Base-by-base conservation (phyloP, 2,113 vertebrate species). In the Macquaria australasica region DNA sequence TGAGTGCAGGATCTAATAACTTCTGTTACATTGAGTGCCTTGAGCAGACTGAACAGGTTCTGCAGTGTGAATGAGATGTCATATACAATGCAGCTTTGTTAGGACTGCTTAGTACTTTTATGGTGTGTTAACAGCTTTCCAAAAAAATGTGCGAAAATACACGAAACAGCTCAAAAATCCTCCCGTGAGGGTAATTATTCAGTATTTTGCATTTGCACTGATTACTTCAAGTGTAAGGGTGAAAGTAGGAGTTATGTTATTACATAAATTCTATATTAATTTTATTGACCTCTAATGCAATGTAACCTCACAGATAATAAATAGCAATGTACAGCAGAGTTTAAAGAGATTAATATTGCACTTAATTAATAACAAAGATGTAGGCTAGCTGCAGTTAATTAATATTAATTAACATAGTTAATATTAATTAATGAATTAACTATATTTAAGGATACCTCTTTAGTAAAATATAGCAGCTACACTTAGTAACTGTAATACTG, bases 331-430 rank as follows among this genome's bases (percentile, higher is more conserved):
- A 34, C 34, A 34, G 34, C 34, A 89, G 87, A 81, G 76, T 84
- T 92, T 92, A 87, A 93, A 75, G 90, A 93, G 91, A 92, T 92
- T 91, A 85, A 94, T 92, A 77, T 64, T 77, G 20, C 75, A 76
- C 79, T 87, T 86, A 83, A 93, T 93, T 89, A 90, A 91, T 87
- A 84, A 87, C 43, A 81, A 86, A 88, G 84, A 84, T 88, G 76
- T 81, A 72, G 72, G 81, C 76, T 86, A 83, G 87, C 90, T 87
- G 64, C 74, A 77, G 73, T 79, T 89, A 94, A 94, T 94, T 92
- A 93, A 91, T 91, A 93, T 93, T 90, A 90, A 94, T 94, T 90
- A 91, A 58, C 37, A 77, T 87, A 84, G 92, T 91, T 92, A 89
- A 92, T 91, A 92, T 91, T 85, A 92, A 93, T 88, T 88, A 86